Evolutionary conservation across 2,113 vertebrate species (phyloP).

Genomic region (Tringa solitaria): DNA sequence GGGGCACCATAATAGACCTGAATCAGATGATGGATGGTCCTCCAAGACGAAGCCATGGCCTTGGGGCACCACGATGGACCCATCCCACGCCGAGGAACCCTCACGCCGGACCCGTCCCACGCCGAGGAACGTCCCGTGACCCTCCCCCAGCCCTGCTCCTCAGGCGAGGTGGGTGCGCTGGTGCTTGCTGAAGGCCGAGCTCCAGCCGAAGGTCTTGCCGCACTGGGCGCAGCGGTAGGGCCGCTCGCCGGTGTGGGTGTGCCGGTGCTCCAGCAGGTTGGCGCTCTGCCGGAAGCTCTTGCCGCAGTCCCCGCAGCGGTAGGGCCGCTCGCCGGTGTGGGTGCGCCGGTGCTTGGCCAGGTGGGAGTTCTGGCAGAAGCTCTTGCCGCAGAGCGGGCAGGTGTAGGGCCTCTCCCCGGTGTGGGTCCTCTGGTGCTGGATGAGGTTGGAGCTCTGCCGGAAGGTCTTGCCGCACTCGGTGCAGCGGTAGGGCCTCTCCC

Average conservation of each 20-base stretch:
- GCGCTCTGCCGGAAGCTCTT: not conserved
- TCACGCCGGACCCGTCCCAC: accelerated
- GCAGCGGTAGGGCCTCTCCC: not conserved
- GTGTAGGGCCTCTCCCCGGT: not conserved
- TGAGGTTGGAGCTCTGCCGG: not conserved
- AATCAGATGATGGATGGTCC: accelerated
- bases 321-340: not conserved
- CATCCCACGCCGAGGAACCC: too few species aligned
- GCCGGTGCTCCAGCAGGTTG: slow-evolving; percentile 15
- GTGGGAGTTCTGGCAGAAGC: not conserved
- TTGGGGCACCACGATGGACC: accelerated
- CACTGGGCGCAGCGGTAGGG: not conserved
- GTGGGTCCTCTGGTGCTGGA: not conserved
- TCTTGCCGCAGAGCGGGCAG: not conserved
- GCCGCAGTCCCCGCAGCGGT: not conserved
- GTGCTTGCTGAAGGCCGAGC: slow-evolving; percentile 10
- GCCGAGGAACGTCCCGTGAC: too few species aligned
- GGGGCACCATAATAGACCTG: too few species aligned
- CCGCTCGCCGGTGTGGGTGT: not conserved
- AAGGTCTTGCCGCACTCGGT: not conserved
- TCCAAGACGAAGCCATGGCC: accelerated
- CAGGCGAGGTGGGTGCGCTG: not conserved
- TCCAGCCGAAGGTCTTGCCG: slow-evolving; percentile 18
- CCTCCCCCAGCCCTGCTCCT: not conserved
- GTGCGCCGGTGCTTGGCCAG: not conserved